These are phyloP conservation scores for Podabrus alpinus DNA, from an alignment of 2,888 invertebrate species.

Conservation along the genomic window DNA sequence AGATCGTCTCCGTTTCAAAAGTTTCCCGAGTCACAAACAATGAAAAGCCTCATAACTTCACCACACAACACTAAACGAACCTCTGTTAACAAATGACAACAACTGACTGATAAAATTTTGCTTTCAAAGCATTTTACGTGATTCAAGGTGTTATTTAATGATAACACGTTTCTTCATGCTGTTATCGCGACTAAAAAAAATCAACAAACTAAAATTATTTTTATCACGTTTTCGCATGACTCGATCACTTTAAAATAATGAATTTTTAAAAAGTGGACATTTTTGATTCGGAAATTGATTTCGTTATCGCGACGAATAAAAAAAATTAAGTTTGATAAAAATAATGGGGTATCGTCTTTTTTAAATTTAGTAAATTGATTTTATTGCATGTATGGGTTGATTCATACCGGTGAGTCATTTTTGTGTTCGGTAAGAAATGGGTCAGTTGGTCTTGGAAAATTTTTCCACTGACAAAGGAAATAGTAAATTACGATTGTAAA, in stretches of 20 bases:
- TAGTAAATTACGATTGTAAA: no score
- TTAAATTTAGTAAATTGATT: neutral
- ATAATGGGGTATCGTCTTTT: neutral
- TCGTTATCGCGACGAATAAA: no score
- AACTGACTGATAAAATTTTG: neutral
- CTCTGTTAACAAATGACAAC: neutral
- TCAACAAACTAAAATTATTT: neutral
- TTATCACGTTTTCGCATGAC: neutral
- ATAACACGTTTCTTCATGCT: neutral
- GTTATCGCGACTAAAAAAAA: neutral
- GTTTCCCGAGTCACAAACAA: neutral
- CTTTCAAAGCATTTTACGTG: neutral
- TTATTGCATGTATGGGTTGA: neutral
- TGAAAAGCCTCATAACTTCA: neutral
- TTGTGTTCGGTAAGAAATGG: neutral
- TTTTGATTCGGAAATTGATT: neutral
- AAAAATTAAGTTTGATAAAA: neutral
- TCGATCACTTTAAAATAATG: neutral
- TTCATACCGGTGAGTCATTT: neutral
- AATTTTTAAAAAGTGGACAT: neutral
- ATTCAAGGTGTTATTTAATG: neutral
- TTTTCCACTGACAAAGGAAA: no score
- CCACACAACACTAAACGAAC: neutral
- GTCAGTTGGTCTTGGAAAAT: neutral
- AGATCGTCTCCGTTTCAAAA: neutral